Evolutionary conservation across 2,888 invertebrate species (phyloP), one percentile per base, ranked within the genome.

Genomic region (Mesorhabditis sp.): DNA sequence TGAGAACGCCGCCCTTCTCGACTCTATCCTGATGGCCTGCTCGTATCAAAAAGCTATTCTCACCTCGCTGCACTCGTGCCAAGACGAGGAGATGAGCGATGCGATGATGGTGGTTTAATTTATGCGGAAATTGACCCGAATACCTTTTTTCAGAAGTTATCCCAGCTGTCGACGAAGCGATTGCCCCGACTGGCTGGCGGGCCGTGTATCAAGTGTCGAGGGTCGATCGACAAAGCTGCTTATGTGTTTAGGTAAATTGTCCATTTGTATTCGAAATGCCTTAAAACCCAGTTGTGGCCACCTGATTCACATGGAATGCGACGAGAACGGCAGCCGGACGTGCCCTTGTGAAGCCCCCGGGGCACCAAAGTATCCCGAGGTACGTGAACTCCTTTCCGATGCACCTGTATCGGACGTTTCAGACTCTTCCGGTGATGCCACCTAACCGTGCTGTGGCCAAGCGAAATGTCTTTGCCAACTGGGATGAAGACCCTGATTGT

Each of bases 271-370:
- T 28, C 58, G n/a, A 50, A 50, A 50, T 10, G 2, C 58, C 7
- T 50, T 50, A 50, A 50, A 13, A 45, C 74, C 62, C 69, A 77
- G 77, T 62, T 78, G 78, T 62, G 78, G 78, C 10, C 78, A 78
- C 64, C 65, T 75, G 43, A 70, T 75, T 41, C 78, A 78, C 61
- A 71, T 78, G 44, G 78, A 78, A 67, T 78, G 78, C 62, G 70
- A 73, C n/a, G 70, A 69, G n/a, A 69, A 64, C n/a, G 61, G 68
- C 13, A 65, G 69, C 2, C 67, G 69, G 43, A 44, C 44, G 0
- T 74, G 74, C 15, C 58, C 65, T 7, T 74, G 74, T 50, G 15
- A 70, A 43, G 67, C 66, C 10, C 43, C 43, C n/a, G 61, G 65
- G 0, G 41, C 41, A n/a, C 65, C 28, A 1, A 63, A 66, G 28